Conservation (phyloP, 1,140 invertebrate species). For the Calliphora vicina region DNA sequence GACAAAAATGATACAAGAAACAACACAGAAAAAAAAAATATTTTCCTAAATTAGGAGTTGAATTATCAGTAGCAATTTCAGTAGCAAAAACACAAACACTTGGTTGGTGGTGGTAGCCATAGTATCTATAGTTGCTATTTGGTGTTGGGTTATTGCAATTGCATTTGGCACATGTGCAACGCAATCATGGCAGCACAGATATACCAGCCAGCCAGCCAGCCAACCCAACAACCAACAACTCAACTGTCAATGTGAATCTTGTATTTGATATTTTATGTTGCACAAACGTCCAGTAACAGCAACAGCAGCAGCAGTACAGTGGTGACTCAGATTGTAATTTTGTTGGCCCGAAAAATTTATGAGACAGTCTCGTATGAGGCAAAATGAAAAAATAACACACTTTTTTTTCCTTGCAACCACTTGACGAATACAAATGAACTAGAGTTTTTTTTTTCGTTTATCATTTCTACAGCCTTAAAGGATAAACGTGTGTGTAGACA, state of each 20-base stretch:
- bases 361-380: background rate
- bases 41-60: background rate
- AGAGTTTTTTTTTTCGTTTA: background rate
- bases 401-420: background rate
- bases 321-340: background rate
- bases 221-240: background rate
- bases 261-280: constrained; percentile 1
- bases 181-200: background rate
- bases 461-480: too few species aligned
- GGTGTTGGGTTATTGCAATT: background rate
- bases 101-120: background rate
- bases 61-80: background rate
- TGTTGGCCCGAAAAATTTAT: background rate
- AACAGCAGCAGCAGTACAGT: background rate
- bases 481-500: too few species aligned
- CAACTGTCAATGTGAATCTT: background rate
- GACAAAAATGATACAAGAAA: background rate
- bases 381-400: too few species aligned
- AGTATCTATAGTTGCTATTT: too few species aligned
- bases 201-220: background rate
- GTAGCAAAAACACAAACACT: background rate
- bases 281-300: background rate
- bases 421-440: background rate
- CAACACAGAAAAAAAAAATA: background rate
- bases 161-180: background rate